Percentiles rank a stretch among this genome's conserved stretches.
Conservation (phyloP, 2,888 invertebrate species). For the Idaea straminata region DNA sequence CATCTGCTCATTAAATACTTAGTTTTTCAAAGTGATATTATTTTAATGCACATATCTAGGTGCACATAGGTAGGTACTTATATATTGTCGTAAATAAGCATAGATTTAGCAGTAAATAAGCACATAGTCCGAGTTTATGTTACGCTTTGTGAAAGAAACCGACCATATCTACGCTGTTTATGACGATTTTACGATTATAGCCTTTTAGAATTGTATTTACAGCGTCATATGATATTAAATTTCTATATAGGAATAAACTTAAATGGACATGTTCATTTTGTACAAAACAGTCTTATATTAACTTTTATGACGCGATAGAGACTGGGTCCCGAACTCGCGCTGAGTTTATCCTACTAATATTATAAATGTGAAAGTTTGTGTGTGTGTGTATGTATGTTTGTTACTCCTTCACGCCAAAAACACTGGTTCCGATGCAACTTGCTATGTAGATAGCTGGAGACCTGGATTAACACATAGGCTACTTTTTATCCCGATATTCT, state of each 20-base stretch:
- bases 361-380: too few species aligned
- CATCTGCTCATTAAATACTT: neutral
- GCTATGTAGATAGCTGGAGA: too few species aligned
- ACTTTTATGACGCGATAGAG: conserved; percentile 48
- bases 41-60: neutral
- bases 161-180: conserved; percentile 71
- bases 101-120: conserved; percentile 45
- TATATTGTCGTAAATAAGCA: conserved; percentile 46
- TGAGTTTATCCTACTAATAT: too few species aligned
- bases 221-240: conserved; percentile 74
- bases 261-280: conserved; percentile 73
- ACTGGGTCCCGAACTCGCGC: conserved; percentile 25
- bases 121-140: conserved; percentile 52
- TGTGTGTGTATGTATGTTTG: too few species aligned
- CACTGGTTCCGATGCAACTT: too few species aligned
- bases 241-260: conserved; percentile 71
- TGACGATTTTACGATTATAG: conserved; percentile 75
- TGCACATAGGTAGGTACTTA: conserved; percentile 16
- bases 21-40: neutral
- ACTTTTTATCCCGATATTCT: too few species aligned
- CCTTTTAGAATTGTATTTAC: conserved; percentile 71
- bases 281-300: conserved; percentile 54
- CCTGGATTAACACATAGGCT: too few species aligned
- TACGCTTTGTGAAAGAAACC: conserved; percentile 56
- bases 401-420: too few species aligned